These are phyloP conservation scores for Lemur catta DNA, from an alignment of 2,797 vertebrate genomes.

Conservation along the genomic window DNA sequence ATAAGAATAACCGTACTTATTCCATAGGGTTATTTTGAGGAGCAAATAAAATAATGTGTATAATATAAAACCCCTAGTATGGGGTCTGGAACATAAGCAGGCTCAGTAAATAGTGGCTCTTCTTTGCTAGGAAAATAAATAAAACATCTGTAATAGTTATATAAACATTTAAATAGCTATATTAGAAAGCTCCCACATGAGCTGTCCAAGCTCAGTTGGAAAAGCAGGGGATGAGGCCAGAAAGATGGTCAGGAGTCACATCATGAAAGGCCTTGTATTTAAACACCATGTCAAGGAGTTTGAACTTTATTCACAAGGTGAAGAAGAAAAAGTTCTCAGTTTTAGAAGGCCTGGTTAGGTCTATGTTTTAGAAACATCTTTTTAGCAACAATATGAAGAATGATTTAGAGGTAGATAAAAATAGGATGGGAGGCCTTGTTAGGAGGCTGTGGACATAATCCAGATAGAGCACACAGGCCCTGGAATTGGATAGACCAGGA, in stretches of 20 bases:
- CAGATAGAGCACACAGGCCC: not conserved
- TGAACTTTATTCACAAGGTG: not conserved
- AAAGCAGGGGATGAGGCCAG: not conserved
- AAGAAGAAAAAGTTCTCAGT: not conserved
- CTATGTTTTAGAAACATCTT: constrained; percentile 6
- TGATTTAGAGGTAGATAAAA: not conserved
- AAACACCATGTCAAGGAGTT: not conserved
- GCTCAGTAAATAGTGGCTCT: not conserved
- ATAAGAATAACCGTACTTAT: not conserved
- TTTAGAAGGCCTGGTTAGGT: not conserved
- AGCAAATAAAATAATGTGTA: constrained; percentile 16
- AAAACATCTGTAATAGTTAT: not conserved
- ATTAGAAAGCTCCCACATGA: not conserved
- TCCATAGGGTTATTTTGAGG: not conserved
- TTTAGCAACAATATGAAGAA: not conserved
- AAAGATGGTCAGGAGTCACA: not conserved
- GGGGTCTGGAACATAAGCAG: not conserved
- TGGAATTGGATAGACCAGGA: not conserved
- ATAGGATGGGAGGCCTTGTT: not conserved
- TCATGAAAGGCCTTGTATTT: not conserved
- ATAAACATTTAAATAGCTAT: not conserved
- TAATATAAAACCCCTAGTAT: not conserved
- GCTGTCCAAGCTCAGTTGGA: not conserved
- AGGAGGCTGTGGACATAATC: not conserved
- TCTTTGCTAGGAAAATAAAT: constrained; percentile 38